A percentile compares a stretch with the other conserved stretches of the same genome.
Evolutionary conservation across 2,888 invertebrate species (phyloP).

Genomic region (Epinotia nisella): DNA sequence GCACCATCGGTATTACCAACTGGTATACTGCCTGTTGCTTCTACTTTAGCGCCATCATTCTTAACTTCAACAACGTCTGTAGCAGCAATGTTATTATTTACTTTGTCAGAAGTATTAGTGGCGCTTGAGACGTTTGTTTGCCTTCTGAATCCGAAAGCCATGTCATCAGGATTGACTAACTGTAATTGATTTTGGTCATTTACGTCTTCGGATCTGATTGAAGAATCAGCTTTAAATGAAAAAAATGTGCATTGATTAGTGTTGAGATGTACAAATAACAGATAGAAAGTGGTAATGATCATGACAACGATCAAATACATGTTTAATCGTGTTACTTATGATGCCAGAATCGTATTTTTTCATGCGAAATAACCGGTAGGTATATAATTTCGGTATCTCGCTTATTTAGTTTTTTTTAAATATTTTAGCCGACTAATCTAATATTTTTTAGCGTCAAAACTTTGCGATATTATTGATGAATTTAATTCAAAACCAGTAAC

Average conservation of each 20-base stretch:
- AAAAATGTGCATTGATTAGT: neutral
- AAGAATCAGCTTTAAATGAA: neutral
- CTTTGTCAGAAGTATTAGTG: neutral
- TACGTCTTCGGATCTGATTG: conserved; percentile 2
- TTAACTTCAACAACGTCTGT: neutral
- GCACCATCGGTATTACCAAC: neutral
- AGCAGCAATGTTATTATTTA: neutral
- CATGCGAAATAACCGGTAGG: too few relatives aligned
- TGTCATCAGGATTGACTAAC: neutral
- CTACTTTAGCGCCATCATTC: neutral
- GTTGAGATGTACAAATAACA: neutral
- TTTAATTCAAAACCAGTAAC: too few relatives aligned
- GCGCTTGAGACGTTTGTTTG: neutral
- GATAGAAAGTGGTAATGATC: too few relatives aligned
- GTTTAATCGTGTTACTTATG: too few relatives aligned
- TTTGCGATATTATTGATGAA: too few relatives aligned
- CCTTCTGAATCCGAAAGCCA: conserved; percentile 10
- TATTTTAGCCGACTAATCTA: too few relatives aligned
- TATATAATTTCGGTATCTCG: too few relatives aligned
- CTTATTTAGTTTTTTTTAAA: too few relatives aligned
- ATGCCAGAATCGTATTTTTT: too few relatives aligned
- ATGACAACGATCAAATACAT: too few relatives aligned
- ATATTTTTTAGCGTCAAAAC: too few relatives aligned
- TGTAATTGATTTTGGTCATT: neutral
- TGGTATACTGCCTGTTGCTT: neutral